phyloP scores from a whole-genome alignment of 53 echinoderm and acorn worm genomes.

The Zoroaster sp. region DNA sequence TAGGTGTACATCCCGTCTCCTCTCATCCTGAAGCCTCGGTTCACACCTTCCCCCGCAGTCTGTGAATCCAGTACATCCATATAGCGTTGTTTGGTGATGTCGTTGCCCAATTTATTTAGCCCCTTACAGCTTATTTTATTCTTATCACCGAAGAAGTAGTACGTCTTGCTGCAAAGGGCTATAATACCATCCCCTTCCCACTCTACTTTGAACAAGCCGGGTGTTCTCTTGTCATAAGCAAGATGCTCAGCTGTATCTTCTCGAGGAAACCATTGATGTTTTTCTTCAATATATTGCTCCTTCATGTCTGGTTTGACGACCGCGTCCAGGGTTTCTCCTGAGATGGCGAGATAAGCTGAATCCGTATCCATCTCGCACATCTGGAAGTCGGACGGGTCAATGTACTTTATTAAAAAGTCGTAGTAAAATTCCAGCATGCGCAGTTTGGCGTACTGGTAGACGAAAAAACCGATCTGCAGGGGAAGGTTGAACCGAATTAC shows the following conservation, averaged over 20 bases:
- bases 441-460: no score
- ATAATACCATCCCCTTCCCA: conserved; percentile 38
- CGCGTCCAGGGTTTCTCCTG: not conserved
- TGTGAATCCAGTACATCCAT: no score
- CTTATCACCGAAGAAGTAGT: no score
- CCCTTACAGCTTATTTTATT: no score
- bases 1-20: no score
- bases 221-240: conserved; percentile 33
- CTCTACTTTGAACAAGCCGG: conserved; percentile 48
- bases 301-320: conserved; percentile 43
- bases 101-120: no score
- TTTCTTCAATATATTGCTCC: conserved; percentile 4
- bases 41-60: no score
- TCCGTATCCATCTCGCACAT: conserved; percentile 71
- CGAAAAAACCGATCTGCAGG: conserved; percentile 51
- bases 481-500: conserved; percentile 22
- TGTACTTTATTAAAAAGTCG: not conserved
- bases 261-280: conserved; percentile 43
- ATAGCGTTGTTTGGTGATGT: no score
- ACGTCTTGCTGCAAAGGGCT: no score
- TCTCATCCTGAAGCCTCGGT: no score
- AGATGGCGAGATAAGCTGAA: conserved; percentile 54
- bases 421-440: no score
- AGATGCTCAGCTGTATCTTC: conserved; percentile 21
- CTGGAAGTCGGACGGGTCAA: conserved; percentile 31